Conservation (phyloP, 2,888 invertebrate genomes). For the Falcaria lacertinaria region DNA sequence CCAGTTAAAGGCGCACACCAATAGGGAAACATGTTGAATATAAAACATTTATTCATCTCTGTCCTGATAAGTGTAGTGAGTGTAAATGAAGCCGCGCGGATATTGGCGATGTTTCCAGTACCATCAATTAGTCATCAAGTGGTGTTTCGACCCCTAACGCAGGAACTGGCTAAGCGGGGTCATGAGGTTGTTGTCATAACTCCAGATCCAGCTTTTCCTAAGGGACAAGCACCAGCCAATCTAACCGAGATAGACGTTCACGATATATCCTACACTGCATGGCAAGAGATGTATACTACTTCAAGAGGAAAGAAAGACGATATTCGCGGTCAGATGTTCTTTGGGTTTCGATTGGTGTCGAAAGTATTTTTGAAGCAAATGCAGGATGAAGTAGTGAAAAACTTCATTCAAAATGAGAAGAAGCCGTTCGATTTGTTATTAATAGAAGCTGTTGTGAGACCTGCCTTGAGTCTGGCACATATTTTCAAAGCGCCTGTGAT, state of each 20-base stretch:
- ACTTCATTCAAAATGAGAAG: constrained; percentile 19
- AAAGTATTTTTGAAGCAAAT: constrained; percentile 23
- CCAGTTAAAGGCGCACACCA: background rate
- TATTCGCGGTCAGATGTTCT: constrained; percentile 5
- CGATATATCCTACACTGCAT: constrained; percentile 29
- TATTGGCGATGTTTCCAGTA: constrained; percentile 27
- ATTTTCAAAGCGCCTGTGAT: constrained; percentile 34
- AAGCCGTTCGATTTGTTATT: constrained; percentile 38
- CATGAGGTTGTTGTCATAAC: constrained; percentile 34
- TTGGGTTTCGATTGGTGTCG: background rate
- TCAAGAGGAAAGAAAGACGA: constrained; percentile 10
- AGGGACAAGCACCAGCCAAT: constrained; percentile 28
- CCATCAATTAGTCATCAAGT: constrained; percentile 40
- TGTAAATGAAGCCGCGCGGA: constrained; percentile 20
- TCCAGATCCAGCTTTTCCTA: constrained; percentile 28
- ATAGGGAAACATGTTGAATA: background rate
- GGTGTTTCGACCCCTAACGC: constrained; percentile 28
- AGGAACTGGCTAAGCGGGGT: constrained; percentile 32
- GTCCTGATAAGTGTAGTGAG: background rate
- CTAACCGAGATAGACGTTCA: constrained; percentile 43
- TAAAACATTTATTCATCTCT: background rate
- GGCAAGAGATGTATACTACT: constrained; percentile 8
- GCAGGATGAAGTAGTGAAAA: constrained; percentile 19
- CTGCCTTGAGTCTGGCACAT: constrained; percentile 24
- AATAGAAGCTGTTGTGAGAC: constrained; percentile 24